Conservation (phyloP, 2,797 vertebrate genomes). For the Borostomias antarcticus region DNA sequence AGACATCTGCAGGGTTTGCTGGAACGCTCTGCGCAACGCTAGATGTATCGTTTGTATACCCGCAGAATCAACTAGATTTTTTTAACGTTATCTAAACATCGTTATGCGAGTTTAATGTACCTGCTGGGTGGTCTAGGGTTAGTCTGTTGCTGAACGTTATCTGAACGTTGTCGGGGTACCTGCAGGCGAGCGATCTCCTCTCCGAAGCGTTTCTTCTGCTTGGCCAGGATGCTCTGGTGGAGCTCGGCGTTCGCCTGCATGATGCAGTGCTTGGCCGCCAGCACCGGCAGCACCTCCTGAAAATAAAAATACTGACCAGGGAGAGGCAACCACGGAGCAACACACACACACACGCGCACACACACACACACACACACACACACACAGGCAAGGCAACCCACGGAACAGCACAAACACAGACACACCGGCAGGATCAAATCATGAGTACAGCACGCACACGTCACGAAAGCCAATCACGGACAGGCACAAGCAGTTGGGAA, state of each 20-base stretch:
- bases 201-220: slow-evolving; percentile 96
- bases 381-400: slow-evolving; percentile 27
- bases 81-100: not conserved
- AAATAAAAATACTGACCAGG: slow-evolving; percentile 99
- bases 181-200: slow-evolving; percentile 97
- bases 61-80: no score
- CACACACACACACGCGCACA: slow-evolving; percentile 50
- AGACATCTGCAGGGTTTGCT: no score
- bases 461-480: slow-evolving; percentile 84
- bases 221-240: slow-evolving; percentile 91
- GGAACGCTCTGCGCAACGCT: no score
- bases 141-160: not conserved
- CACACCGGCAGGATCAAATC: slow-evolving; percentile 71
- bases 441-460: slow-evolving; percentile 75
- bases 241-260: slow-evolving; percentile 97
- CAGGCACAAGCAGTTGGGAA: slow-evolving; percentile 70
- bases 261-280: slow-evolving; percentile 98
- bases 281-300: slow-evolving; percentile 98
- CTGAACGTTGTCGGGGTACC: slow-evolving; percentile 66
- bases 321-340: slow-evolving; percentile 83
- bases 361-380: slow-evolving; percentile 29
- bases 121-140: not conserved
- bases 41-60: no score
- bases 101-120: not conserved
- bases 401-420: slow-evolving; percentile 10